Conservation (phyloP, 2,888 invertebrate species). For the Neoascia interrupta region DNA sequence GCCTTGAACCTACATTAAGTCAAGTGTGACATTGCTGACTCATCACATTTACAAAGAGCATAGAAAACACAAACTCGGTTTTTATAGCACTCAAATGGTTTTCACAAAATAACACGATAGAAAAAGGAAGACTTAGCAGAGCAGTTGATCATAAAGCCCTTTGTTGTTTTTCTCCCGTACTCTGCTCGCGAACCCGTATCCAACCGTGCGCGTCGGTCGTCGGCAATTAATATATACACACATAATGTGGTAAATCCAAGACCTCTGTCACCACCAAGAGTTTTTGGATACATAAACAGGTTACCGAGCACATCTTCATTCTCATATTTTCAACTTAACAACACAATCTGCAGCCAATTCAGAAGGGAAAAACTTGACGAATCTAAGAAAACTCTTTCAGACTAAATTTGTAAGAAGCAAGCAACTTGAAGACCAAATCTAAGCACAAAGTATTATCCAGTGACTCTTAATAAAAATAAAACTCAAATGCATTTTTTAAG, state of each 20-base stretch:
- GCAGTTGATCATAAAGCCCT: constrained; percentile 37
- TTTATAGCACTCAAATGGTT: constrained; percentile 62
- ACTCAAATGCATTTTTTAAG: constrained; percentile 13
- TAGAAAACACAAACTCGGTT: constrained; percentile 22
- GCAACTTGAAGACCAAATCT: constrained; percentile 31
- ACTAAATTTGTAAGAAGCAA: constrained; percentile 47
- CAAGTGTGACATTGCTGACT: constrained; percentile 52
- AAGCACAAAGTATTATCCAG: constrained; percentile 22
- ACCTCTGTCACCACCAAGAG: constrained; percentile 6
- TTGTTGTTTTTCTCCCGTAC: constrained; percentile 25
- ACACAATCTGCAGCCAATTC: constrained; percentile 30
- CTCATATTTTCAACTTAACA: constrained; percentile 30
- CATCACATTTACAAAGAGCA: constrained; percentile 50
- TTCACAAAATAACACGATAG: constrained; percentile 21
- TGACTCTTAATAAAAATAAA: constrained; percentile 49
- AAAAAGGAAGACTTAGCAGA: constrained; percentile 43
- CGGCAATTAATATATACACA: constrained; percentile 59
- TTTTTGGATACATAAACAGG: constrained; percentile 48
- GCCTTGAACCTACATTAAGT: constrained; percentile 23
- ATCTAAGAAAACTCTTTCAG: constrained; percentile 16
- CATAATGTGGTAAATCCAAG: constrained; percentile 51
- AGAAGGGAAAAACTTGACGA: constrained; percentile 16
- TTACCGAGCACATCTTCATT: constrained; percentile 29
- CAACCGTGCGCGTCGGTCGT: too few species aligned
- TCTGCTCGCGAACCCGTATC: constrained; percentile 47